phyloP scores from a whole-genome alignment of 2,888 invertebrate species.

The Pristionchus exspectatus region DNA sequence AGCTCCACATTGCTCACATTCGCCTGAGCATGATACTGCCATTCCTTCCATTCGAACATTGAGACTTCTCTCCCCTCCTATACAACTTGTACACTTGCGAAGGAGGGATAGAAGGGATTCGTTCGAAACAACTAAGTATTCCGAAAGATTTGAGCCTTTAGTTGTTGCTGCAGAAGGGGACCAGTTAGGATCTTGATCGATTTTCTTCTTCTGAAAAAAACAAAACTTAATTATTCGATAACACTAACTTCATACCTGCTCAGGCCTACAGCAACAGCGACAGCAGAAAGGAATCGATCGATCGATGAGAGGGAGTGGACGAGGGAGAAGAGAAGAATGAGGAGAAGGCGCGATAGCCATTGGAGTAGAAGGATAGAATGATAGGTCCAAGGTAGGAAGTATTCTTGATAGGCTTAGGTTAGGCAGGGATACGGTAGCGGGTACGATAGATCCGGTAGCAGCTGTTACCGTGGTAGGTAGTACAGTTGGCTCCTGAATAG shows the following conservation, averaged over 20 bases:
- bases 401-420: not conserved
- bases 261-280: not conserved
- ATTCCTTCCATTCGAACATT: too few species aligned
- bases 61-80: too few species aligned
- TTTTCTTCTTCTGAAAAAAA: not conserved
- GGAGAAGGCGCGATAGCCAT: not conserved
- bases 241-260: not conserved
- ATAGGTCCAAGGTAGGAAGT: too few species aligned
- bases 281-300: not conserved
- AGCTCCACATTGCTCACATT: too few species aligned
- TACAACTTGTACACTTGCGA: not conserved
- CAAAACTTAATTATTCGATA: not conserved
- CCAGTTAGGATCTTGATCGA: not conserved
- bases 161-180: not conserved
- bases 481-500: not conserved
- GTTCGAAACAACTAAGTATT: not conserved
- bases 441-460: not conserved
- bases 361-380: not conserved
- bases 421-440: not conserved
- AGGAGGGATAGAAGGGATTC: not conserved
- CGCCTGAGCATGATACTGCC: too few species aligned
- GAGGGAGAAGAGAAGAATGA: not conserved
- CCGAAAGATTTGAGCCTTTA: not conserved
- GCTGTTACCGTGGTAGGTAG: not conserved
- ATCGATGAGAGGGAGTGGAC: not conserved